A percentile compares a stretch with the other conserved stretches of the same genome.
phyloP scores from a whole-genome alignment of 2,113 vertebrate species.

The Leucopsar rothschildi region DNA sequence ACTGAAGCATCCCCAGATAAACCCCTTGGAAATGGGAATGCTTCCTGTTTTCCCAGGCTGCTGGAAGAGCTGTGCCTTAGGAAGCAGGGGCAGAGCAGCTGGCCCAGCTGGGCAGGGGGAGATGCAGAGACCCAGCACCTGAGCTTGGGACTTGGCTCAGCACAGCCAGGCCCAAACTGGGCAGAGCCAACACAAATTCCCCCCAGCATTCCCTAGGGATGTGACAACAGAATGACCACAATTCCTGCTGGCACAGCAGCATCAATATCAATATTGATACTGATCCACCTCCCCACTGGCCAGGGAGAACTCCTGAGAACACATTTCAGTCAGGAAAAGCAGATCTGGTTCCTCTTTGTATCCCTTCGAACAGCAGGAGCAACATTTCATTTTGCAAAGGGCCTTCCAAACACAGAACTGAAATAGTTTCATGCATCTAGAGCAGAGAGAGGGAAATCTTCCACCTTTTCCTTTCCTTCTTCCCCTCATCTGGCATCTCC shows the following conservation, averaged over 20 bases:
- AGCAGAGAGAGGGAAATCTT: neutral
- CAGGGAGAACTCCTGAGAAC: neutral
- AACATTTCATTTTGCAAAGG: neutral
- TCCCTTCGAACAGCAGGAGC: neutral
- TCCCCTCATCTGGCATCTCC: neutral
- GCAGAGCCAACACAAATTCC: neutral
- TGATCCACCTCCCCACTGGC: neutral
- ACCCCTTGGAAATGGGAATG: neutral
- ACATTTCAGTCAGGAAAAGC: neutral
- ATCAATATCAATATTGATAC: fast-evolving
- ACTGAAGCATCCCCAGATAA: neutral
- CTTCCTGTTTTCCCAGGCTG: neutral
- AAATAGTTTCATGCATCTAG: neutral
- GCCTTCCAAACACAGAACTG: neutral
- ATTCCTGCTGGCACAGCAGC: neutral
- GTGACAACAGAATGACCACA: fast-evolving
- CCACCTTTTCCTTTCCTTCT: neutral
- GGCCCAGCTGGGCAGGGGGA: neutral
- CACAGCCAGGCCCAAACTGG: neutral
- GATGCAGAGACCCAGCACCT: fast-evolving
- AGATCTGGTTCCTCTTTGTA: neutral
- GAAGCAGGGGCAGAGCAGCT: neutral
- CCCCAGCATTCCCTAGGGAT: neutral
- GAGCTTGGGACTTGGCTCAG: neutral
- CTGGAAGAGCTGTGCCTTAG: neutral